These are phyloP conservation scores for Lithophane semibrunnea DNA, from an alignment of 2,888 invertebrate species.

Conservation along the genomic window DNA sequence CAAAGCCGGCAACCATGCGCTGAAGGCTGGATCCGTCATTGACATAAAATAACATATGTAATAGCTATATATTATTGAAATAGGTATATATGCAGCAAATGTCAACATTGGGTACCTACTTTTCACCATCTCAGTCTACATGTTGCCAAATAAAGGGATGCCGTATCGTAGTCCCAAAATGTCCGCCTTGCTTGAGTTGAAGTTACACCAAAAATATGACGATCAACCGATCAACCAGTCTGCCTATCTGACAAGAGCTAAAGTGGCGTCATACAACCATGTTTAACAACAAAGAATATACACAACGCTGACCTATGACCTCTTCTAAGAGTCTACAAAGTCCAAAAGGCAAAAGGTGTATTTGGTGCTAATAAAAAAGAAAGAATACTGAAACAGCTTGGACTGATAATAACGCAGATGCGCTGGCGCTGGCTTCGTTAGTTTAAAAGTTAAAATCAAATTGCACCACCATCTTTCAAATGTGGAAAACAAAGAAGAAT, in stretches of 20 bases:
- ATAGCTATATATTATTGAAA: not conserved
- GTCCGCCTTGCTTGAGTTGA: no score
- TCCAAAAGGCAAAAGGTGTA: not conserved
- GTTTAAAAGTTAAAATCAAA: no score
- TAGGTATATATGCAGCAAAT: not conserved
- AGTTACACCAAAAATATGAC: not conserved
- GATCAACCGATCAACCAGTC: not conserved
- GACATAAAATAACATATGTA: not conserved
- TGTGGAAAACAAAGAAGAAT: not conserved
- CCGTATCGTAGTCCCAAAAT: not conserved
- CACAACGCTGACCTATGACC: conserved; percentile 14
- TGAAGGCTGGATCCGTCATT: not conserved
- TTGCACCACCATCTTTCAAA: no score
- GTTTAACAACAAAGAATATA: conserved; percentile 34
- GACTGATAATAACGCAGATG: no score
- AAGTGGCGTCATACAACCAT: not conserved
- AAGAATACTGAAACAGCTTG: not conserved
- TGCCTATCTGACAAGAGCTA: not conserved
- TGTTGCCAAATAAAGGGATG: not conserved
- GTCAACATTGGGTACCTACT: not conserved
- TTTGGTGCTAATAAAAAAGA: not conserved
- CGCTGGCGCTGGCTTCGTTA: no score
- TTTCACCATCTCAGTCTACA: not conserved
- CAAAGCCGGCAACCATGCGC: no score
- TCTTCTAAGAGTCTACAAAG: not conserved